Percentiles rank a stretch among this genome's conserved stretches.
These are phyloP conservation scores for Rattus rattus DNA, from an alignment of 2,113 vertebrate genomes.

Conservation along the genomic window DNA sequence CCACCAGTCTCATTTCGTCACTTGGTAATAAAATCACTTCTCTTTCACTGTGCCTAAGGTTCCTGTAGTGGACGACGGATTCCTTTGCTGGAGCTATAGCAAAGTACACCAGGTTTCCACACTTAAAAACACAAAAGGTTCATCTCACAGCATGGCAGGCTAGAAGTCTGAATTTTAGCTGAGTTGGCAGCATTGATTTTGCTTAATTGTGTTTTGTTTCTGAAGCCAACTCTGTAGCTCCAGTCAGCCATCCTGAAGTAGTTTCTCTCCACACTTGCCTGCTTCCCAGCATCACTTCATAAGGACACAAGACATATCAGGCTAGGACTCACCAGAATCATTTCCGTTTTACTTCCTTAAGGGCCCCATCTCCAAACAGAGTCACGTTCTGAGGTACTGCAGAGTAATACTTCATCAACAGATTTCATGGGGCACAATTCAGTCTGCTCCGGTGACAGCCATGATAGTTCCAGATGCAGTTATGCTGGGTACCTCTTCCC, in stretches of 20 bases:
- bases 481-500: too few relatives aligned
- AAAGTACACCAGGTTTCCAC: background rate
- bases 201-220: background rate
- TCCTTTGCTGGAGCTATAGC: background rate
- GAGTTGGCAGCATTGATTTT: background rate
- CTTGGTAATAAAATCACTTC: background rate
- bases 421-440: too few relatives aligned
- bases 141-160: background rate
- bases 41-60: background rate
- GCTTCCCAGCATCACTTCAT: background rate
- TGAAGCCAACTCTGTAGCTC: background rate
- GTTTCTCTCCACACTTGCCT: background rate
- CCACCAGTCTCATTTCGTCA: background rate
- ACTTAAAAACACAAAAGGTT: background rate
- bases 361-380: background rate
- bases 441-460: background rate
- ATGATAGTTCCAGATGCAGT: background rate
- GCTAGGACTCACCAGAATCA: background rate
- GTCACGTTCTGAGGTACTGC: background rate
- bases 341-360: background rate
- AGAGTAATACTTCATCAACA: background rate
- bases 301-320: background rate
- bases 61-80: background rate
- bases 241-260: rapidly evolving
- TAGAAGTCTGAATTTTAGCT: background rate